A percentile compares a stretch with the other conserved stretches of the same genome.
Evolutionary conservation across 2,113 vertebrate species (phyloP).

Genomic region (Coracopsis vasa): DNA sequence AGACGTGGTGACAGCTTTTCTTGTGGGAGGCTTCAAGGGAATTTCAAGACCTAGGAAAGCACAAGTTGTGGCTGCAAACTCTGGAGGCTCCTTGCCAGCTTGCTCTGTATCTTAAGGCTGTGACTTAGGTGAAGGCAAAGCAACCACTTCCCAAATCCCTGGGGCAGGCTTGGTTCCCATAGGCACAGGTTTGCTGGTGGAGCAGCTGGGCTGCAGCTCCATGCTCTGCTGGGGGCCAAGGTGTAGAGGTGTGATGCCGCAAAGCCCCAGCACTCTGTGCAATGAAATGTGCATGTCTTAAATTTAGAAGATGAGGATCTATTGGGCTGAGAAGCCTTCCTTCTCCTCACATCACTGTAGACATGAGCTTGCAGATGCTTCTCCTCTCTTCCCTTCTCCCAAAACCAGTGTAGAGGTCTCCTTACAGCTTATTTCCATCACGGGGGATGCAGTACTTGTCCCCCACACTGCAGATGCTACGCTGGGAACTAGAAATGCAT

Average conservation of each 20-base stretch:
- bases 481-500: neutral
- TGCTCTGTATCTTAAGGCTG: neutral
- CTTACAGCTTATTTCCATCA: neutral
- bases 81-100: neutral
- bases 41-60: neutral
- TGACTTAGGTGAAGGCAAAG: neutral
- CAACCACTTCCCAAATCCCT: neutral
- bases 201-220: rapidly evolving
- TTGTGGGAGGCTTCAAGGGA: neutral
- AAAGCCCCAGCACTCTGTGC: neutral
- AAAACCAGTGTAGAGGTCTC: rapidly evolving
- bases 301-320: neutral
- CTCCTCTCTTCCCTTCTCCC: neutral
- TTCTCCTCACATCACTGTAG: neutral
- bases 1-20: neutral
- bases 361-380: neutral
- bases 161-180: neutral
- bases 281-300: rapidly evolving
- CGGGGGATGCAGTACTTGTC: rapidly evolving
- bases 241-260: rapidly evolving
- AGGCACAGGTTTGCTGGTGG: neutral
- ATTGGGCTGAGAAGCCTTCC: neutral
- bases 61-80: neutral
- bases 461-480: neutral
- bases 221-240: neutral